Conservation (phyloP, 2,888 invertebrate species). For the Actias luna region DNA sequence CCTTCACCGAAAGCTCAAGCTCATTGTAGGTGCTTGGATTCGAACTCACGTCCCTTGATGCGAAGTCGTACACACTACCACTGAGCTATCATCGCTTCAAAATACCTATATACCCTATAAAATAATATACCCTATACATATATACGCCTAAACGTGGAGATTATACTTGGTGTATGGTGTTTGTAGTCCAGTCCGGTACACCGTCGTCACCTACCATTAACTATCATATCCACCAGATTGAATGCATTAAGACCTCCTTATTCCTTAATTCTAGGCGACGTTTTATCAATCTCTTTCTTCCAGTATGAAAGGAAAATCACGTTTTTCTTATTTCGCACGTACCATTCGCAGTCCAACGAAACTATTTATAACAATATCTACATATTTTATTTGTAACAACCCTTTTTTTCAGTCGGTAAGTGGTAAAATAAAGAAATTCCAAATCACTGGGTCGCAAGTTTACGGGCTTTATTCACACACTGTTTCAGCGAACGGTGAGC, state of each 20-base stretch:
- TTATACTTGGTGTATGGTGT: too few relatives aligned
- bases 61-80: too few relatives aligned
- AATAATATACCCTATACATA: too few relatives aligned
- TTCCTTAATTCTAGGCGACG: background rate
- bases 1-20: too few relatives aligned
- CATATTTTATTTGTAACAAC: conserved; percentile 1
- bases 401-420: conserved; percentile 13
- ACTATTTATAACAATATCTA: conserved; percentile 8
- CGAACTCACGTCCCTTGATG: too few relatives aligned
- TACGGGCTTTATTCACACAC: conserved; percentile 8
- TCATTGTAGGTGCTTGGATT: too few relatives aligned
- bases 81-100: too few relatives aligned
- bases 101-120: too few relatives aligned
- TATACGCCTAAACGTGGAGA: too few relatives aligned
- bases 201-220: too few relatives aligned
- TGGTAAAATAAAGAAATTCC: conserved; percentile 33
- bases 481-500: background rate
- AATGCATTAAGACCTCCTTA: background rate
- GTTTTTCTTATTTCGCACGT: background rate
- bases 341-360: background rate
- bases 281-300: conserved; percentile 1
- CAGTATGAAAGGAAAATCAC: background rate
- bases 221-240: too few relatives aligned
- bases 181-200: too few relatives aligned
- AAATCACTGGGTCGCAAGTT: conserved; percentile 29